These are phyloP conservation scores for Leptodactylus fuscus DNA, from an alignment of 2,113 vertebrate species.

Conservation along the genomic window DNA sequence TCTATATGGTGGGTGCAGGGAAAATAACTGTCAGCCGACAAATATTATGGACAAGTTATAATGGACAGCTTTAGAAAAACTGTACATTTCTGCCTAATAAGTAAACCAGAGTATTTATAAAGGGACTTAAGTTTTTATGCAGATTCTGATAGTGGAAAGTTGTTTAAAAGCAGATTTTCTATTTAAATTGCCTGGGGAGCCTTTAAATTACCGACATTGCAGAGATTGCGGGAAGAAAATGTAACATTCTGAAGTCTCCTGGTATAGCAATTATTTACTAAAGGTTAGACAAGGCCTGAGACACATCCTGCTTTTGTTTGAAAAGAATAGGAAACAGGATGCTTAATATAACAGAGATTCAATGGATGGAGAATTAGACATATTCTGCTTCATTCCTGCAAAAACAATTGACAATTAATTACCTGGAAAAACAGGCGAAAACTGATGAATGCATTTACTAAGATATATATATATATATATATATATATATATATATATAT, in stretches of 20 bases:
- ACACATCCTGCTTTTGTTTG: constrained; percentile 67
- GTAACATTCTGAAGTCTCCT: not conserved
- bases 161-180: not conserved
- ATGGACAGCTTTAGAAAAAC: no score
- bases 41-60: no score
- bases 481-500: no score
- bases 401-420: not conserved
- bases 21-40: no score
- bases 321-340: constrained; percentile 68
- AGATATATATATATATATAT: no score
- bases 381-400: not conserved
- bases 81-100: no score
- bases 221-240: not conserved
- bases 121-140: not conserved
- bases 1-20: no score
- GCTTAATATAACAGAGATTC: constrained; percentile 15
- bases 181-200: not conserved
- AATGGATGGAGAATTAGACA: not conserved
- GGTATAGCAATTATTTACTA: constrained; percentile 15
- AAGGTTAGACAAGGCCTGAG: constrained; percentile 59
- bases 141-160: not conserved
- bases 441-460: no score
- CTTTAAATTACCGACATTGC: not conserved
- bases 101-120: not conserved
- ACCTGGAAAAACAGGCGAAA: not conserved